Base-by-base conservation (phyloP, 2,113 vertebrate genomes). In the Zootoca vivipara region DNA sequence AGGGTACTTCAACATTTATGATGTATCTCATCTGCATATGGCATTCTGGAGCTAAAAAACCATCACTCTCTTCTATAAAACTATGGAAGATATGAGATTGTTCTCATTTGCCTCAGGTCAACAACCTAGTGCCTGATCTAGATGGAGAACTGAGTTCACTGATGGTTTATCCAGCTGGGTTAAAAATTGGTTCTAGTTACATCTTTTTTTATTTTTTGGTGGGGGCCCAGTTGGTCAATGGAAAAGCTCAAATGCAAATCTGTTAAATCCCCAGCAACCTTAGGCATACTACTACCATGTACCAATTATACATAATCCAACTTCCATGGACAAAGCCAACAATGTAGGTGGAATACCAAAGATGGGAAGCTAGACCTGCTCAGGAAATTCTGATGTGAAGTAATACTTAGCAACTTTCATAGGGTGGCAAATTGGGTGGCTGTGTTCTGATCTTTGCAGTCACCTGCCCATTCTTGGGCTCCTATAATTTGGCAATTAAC, bases 401-500 rank as follows among this genome's bases (percentile, higher is more conserved):
- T 10, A 69, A 86, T 90, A 83, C 33, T 84, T 12, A 87, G 69
- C 33, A 75, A 22, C 15, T 86, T 82, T 83, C 30, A 64, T 18
- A 83, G 2, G 73, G 78, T 40, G 38, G 30, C 30, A 85, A 78
- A 86, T 7, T 86, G 62, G 65, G 20, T 42, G 10, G 78, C 85
- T 91, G 91, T 42, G 30, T 38, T 87, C 13, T 87, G 75, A 77
- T 88, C 82, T 90, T 93, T 83, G 9, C 56, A 92, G 83, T 52
- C 85, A 91, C 94, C 93, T 93, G 89, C 88, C 88, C 83, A 91
- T 91, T 84, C 81, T 87, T 89, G 89, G 72, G 90, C 84, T 93
- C 90, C 75, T 92, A 70, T 91, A 95, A 92, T 30, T 72, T 91
- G 90, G 85, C 92, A 96, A 96, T 95, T 94, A 94, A 93, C 91